phyloP scores from a whole-genome alignment of 2,888 invertebrate species.

The Clepsis dumicolana region DNA sequence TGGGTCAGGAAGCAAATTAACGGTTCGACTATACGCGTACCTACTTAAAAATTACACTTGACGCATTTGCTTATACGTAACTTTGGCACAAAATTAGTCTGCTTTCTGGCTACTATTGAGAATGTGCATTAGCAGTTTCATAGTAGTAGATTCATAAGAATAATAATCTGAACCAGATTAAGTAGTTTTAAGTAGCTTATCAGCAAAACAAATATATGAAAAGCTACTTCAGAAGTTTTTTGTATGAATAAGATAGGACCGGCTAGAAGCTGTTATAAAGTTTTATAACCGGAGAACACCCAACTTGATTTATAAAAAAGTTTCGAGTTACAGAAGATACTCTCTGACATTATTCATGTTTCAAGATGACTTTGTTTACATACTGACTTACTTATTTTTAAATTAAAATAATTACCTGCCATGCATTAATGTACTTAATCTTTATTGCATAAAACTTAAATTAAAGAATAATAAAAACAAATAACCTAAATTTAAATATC shows the following conservation, averaged over 20 bases:
- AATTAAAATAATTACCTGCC: too few relatives aligned
- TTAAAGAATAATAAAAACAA: too few relatives aligned
- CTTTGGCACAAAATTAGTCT: too few relatives aligned
- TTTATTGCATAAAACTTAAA: too few relatives aligned
- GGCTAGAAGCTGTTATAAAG: conserved; percentile 63
- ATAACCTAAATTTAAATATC: too few relatives aligned
- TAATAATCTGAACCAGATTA: conserved; percentile 22
- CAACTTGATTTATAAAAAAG: conserved; percentile 52
- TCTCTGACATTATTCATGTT: conserved; percentile 2
- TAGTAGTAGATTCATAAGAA: too few relatives aligned
- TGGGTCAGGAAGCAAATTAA: too few relatives aligned
- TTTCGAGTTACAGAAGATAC: conserved; percentile 1
- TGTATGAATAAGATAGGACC: conserved; percentile 68
- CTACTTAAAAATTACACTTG: not conserved
- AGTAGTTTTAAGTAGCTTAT: conserved; percentile 61
- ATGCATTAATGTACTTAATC: too few relatives aligned
- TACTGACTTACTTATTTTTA: not conserved
- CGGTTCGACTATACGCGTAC: too few relatives aligned
- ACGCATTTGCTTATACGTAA: too few relatives aligned
- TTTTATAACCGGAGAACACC: conserved; percentile 64
- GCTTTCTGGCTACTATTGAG: not conserved
- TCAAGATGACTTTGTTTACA: not conserved
- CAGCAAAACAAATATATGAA: conserved; percentile 67
- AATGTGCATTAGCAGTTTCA: too few relatives aligned
- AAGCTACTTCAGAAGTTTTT: conserved; percentile 77